Conservation (phyloP, 2,888 invertebrate genomes). For the Catotricha subobsoleta region DNA sequence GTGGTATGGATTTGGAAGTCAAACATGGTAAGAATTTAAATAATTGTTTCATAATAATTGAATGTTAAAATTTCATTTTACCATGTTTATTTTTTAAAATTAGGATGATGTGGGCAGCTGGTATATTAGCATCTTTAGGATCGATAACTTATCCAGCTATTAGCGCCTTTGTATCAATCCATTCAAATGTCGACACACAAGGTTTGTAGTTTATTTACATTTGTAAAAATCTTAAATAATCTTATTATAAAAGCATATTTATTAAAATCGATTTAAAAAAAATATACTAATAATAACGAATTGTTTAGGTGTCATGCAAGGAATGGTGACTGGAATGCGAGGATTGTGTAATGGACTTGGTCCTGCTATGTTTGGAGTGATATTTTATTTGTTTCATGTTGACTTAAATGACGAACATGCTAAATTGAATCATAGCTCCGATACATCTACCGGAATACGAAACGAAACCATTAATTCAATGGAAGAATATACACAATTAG, state of each 20-base stretch:
- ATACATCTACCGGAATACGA: constrained; percentile 7
- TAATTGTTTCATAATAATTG: background rate
- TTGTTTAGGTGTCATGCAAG: constrained; percentile 76
- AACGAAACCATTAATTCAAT: constrained; percentile 29
- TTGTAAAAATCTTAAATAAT: background rate
- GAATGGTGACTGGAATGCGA: constrained; percentile 97
- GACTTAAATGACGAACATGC: constrained; percentile 69
- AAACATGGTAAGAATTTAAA: constrained; percentile 53
- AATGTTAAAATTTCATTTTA: constrained; percentile 7
- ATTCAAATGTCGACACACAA: constrained; percentile 94
- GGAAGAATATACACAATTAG: constrained; percentile 44
- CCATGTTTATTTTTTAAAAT: background rate
- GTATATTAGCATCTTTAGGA: constrained; percentile 85
- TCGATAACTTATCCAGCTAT: constrained; percentile 98
- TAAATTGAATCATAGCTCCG: constrained; percentile 12
- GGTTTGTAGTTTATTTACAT: constrained; percentile 31
- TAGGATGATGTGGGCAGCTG: constrained; percentile 99
- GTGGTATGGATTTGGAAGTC: constrained; percentile 94
- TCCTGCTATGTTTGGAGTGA: constrained; percentile 95
- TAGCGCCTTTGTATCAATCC: constrained; percentile 94
- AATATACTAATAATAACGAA: constrained; percentile 7
- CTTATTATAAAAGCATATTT: constrained; percentile 1
- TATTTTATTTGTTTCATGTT: constrained; percentile 97
- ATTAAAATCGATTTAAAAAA: background rate
- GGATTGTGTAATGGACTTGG: constrained; percentile 96